A percentile compares a stretch with the other conserved stretches of the same genome.
phyloP scores from a whole-genome alignment of 1,140 invertebrate genomes.

The Meloidogyne hapla region DNA sequence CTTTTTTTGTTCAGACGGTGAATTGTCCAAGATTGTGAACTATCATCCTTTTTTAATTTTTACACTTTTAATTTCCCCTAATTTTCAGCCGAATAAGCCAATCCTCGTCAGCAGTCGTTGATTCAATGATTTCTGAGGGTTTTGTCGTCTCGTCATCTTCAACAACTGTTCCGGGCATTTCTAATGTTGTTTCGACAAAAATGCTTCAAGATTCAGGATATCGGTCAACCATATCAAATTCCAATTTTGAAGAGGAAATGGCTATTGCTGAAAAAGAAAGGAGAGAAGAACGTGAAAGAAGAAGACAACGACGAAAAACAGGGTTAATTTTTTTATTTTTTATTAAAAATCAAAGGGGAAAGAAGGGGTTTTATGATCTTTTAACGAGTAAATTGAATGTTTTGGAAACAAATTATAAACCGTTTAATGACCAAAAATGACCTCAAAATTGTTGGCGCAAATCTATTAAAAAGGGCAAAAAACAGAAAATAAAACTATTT shows the following conservation, averaged over 20 bases:
- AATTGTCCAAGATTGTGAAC: no score
- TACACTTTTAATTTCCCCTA: neutral
- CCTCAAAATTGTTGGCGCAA: neutral
- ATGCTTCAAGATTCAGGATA: slow-evolving; percentile 26
- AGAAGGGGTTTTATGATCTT: neutral
- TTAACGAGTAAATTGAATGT: neutral
- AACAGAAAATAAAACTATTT: neutral
- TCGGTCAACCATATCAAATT: slow-evolving; percentile 20
- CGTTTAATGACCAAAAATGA: neutral
- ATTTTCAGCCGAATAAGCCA: slow-evolving; percentile 3
- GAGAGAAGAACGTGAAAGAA: neutral
- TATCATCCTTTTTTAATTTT: neutral
- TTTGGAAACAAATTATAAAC: neutral
- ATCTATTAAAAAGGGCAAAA: neutral
- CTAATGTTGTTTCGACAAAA: slow-evolving; percentile 9
- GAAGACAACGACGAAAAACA: neutral
- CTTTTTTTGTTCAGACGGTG: neutral
- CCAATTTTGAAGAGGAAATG: slow-evolving; percentile 21
- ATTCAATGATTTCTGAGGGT: neutral
- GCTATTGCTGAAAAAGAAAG: slow-evolving; percentile 9
- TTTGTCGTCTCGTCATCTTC: neutral
- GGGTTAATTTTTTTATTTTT: neutral
- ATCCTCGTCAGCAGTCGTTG: neutral
- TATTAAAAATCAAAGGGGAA: neutral
- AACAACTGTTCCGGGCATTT: neutral